Evolutionary conservation across 2,797 vertebrate species (phyloP), one percentile per base, ranked within the genome.

Genomic region (Hippocampus kuda): DNA sequence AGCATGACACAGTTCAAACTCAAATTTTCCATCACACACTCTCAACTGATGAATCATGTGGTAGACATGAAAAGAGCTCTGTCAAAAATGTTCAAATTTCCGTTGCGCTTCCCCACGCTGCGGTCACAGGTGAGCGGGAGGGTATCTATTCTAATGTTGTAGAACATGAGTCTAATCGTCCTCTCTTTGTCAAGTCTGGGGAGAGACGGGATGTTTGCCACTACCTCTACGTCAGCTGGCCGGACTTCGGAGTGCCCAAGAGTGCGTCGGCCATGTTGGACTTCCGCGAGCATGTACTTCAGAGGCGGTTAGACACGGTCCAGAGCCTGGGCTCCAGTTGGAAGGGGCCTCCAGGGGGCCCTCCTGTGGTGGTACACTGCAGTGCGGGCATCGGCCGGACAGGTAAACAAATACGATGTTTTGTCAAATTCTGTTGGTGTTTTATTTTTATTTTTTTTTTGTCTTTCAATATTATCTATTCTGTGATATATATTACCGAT

Each of bases 191-290:
- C 12, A 64, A 94, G 93, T 93, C 92, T 46, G 88, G 91, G 30
- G 92, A 93, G 84, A 91, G 72, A 72, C 86, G 92, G 64, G 89
- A 93, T 63, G 88, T 93, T 67, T 91, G 83, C 61, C 93, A 94
- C 87, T 94, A 91, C 86, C 91, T 93, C 71, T 94, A 94, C 69
- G 86, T 94, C 84, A 93, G 93, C 86, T 94, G 93, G 93, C 93
- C 93, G n/a, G 93, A 94, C 77, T 94, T 93, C 12, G 93, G 93
- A 0, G 92, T 94, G 61, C 93, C 93, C n/a, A 93, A 93, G 82
- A 91, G 92, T 65, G 93, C 93, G 30, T 90, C 92, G 6, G 93
- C 92, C 73, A 93, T 94, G 92, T 85, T 94, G 79, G 92, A 93
- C 77, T 94, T 94, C 71, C 89, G 90, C 72, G 88, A 90, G 57